Base-by-base conservation (phyloP, 2,113 vertebrate species). In the Athene cunicularia region DNA sequence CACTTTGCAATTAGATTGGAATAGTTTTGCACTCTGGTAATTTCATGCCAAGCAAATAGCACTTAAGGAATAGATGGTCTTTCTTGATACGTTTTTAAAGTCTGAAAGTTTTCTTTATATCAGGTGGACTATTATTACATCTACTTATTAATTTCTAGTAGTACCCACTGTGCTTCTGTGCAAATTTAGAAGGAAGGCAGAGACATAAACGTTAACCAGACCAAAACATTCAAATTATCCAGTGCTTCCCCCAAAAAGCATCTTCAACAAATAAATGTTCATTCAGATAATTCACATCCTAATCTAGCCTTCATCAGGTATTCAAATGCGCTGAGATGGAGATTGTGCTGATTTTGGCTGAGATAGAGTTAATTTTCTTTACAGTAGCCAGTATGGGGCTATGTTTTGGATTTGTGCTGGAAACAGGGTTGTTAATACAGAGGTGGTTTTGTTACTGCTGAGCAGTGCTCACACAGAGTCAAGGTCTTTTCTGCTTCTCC, bases 401-500 rank as follows among this genome's bases (percentile, higher is more conserved):
- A 1, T 22, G 30, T 15, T 90, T 58, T 41, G 50, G 30, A 39
- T 53, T 66, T 23, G 13, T 35, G n/a, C 37, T 53, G 32, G 2
- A 66, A 60, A 8, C 21, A 81, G 12, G 3, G 26, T 9, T 59
- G 39, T 41, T 24, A 59, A 53, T 6, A 5, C 43, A 64, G 21
- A 22, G n/a, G 11, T 53, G 4, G 66, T 63, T 43, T 84, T 7
- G 4, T 24, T 37, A 26, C 7, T 39, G 41, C 55, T 75, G 62
- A 58, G 11, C 8, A 5, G 47, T 1, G 5, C 13, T 80, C 6
- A 24, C 16, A 37, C 0, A 0, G 9, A 0, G 0, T 30, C 16
- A 23, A 26, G 10, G 43, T 6, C 28, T 45, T 27, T 63, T 58
- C 79, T 77, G 24, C 28, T 47, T 11, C 26, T 37, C 27, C 12